Conservation (phyloP, 1,140 invertebrate genomes). For the Paraescarpia echinospica region DNA sequence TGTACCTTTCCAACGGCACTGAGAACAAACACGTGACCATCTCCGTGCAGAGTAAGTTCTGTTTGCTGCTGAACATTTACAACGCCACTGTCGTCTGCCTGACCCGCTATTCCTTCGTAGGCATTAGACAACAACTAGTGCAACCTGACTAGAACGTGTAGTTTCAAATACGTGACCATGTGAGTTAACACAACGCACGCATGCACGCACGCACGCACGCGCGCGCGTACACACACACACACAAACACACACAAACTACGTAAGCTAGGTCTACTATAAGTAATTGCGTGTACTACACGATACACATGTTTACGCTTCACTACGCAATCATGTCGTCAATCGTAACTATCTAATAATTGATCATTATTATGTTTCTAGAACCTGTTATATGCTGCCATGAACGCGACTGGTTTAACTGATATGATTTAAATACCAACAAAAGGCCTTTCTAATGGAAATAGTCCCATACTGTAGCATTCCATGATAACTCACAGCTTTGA, state of each 20-base stretch:
- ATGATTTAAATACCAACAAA: not conserved
- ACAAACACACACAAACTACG: too few relatives aligned
- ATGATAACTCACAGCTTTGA: not conserved
- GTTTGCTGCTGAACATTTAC: not conserved
- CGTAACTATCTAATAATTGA: not conserved
- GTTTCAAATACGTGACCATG: too few relatives aligned
- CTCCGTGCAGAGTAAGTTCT: not conserved
- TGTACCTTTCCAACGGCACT: not conserved
- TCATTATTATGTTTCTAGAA: not conserved
- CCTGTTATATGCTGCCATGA: not conserved
- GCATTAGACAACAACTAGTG: not conserved
- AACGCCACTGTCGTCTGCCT: not conserved
- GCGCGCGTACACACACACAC: not conserved
- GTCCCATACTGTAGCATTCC: not conserved
- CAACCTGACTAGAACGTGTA: not conserved
- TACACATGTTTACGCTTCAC: too few relatives aligned
- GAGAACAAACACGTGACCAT: not conserved
- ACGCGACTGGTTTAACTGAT: not conserved
- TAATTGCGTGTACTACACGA: too few relatives aligned
- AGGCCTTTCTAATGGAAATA: not conserved
- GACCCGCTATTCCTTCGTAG: not conserved
- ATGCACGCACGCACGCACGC: slow-evolving; percentile 8
- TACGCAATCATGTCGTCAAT: not conserved
- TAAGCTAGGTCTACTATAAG: too few relatives aligned
- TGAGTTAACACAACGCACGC: too few relatives aligned